A percentile compares a stretch with the other conserved stretches of the same genome.
Evolutionary conservation across 2,888 invertebrate species (phyloP).

Genomic region (Drosophila melanosoma): DNA sequence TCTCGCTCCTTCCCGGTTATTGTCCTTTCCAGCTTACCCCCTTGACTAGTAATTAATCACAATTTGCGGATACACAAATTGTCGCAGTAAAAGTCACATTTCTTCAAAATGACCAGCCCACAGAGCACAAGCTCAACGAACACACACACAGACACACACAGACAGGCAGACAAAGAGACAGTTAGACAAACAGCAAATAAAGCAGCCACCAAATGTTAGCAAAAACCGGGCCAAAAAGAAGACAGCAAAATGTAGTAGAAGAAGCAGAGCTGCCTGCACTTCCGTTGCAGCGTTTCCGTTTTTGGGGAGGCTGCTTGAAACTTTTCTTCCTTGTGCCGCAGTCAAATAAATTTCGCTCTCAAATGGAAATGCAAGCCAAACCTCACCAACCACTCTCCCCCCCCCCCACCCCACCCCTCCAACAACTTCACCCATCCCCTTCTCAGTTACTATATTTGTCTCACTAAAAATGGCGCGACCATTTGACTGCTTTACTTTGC

Average conservation of each 20-base stretch:
- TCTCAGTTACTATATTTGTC: conserved; percentile 51
- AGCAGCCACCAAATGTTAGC: conserved; percentile 55
- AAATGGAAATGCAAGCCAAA: conserved; percentile 70
- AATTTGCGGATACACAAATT: conserved; percentile 74
- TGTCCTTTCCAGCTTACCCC: background rate
- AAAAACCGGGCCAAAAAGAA: conserved; percentile 60
- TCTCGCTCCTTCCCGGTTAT: background rate
- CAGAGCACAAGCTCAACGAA: conserved; percentile 1
- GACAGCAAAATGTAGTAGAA: conserved; percentile 33
- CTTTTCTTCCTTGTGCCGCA: conserved; percentile 69
- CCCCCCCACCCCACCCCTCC: background rate
- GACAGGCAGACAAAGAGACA: conserved; percentile 1
- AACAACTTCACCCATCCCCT: background rate
- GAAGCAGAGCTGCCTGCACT: conserved; percentile 57
- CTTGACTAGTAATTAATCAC: conserved; percentile 61
- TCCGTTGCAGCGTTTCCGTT: conserved; percentile 69
- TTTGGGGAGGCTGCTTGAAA: conserved; percentile 62
- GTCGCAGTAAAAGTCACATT: conserved; percentile 75
- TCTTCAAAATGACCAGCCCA: conserved; percentile 54
- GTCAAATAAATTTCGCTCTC: conserved; percentile 76
- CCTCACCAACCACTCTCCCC: conserved; percentile 1
- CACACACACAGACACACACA: background rate
- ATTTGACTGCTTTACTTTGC: conserved; percentile 52
- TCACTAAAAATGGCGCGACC: conserved; percentile 73
- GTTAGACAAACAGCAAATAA: conserved; percentile 59